Evolutionary conservation across 2,797 vertebrate genomes (phyloP).

Genomic region (Poecilia gillii): DNA sequence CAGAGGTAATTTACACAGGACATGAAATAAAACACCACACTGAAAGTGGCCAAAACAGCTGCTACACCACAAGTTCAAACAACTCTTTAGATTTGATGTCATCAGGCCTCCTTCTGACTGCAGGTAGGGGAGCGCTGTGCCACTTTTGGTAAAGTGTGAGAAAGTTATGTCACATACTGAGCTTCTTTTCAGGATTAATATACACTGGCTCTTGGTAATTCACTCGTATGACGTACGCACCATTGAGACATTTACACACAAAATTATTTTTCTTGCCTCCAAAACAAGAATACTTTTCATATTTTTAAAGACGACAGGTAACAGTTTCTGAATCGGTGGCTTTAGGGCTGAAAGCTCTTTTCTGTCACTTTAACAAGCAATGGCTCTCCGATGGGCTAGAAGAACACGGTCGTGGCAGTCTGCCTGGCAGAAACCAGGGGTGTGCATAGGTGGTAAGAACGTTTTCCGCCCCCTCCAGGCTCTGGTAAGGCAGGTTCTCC

Average conservation of each 20-base stretch:
- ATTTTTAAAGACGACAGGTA: constrained; percentile 85
- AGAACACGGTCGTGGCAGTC: constrained; percentile 86
- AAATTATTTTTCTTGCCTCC: constrained; percentile 82
- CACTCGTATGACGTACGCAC: constrained; percentile 86
- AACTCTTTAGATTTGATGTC: not conserved
- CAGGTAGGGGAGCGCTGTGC: constrained; percentile 23
- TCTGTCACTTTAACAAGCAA: constrained; percentile 82
- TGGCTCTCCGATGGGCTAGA: constrained; percentile 85
- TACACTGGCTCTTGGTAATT: constrained; percentile 86
- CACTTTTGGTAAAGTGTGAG: constrained; percentile 63
- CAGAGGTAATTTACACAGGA: constrained; percentile 95
- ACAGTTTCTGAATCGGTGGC: constrained; percentile 91
- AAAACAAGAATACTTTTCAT: constrained; percentile 88
- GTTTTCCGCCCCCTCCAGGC: constrained; percentile 56
- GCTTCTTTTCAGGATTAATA: constrained; percentile 81
- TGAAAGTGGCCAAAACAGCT: constrained; percentile 50
- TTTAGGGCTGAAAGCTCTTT: constrained; percentile 81
- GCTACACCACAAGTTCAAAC: constrained; percentile 21
- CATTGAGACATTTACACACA: constrained; percentile 95
- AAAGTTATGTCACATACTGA: constrained; percentile 75
- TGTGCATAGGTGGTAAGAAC: constrained; percentile 91
- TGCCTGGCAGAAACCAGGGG: constrained; percentile 88
- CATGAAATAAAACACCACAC: constrained; percentile 82
- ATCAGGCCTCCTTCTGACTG: constrained; percentile 5
- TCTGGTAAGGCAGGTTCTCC: constrained; percentile 52